Evolutionary conservation across 2,888 invertebrate species (phyloP).

Genomic region (Dendrolimus pini): DNA sequence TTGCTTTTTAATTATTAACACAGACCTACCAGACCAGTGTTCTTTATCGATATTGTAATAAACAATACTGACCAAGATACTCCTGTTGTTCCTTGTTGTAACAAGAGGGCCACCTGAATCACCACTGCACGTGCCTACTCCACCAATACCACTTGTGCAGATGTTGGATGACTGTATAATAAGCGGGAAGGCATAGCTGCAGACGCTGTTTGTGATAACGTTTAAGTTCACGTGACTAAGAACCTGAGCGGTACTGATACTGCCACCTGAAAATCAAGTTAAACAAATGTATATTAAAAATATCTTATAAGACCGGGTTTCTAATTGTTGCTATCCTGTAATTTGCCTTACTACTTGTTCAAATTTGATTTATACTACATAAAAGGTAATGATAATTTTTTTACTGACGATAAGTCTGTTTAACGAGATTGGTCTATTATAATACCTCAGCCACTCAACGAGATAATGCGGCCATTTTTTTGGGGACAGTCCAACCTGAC

Average conservation of each 20-base stretch:
- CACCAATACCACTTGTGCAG: slow-evolving; percentile 38
- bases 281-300: background rate
- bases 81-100: slow-evolving; percentile 17
- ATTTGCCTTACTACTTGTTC: background rate
- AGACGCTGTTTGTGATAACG: slow-evolving; percentile 34
- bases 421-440: too few species aligned
- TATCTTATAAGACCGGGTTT: background rate
- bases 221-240: slow-evolving; percentile 26
- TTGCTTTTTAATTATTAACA: too few species aligned
- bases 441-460: too few species aligned
- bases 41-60: background rate
- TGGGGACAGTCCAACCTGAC: too few species aligned
- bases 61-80: slow-evolving; percentile 23
- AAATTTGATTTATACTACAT: background rate
- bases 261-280: slow-evolving; percentile 14
- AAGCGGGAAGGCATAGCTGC: slow-evolving; percentile 23
- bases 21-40: too few species aligned
- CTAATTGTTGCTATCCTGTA: too few species aligned
- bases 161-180: slow-evolving; percentile 31
- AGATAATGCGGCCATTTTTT: too few species aligned
- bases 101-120: slow-evolving; percentile 54
- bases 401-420: too few species aligned
- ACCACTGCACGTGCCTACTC: slow-evolving; percentile 34
- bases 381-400: background rate
- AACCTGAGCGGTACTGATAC: slow-evolving; percentile 18